phyloP scores from a whole-genome alignment of 2,797 vertebrate genomes.

The Tarsius wallacei region DNA sequence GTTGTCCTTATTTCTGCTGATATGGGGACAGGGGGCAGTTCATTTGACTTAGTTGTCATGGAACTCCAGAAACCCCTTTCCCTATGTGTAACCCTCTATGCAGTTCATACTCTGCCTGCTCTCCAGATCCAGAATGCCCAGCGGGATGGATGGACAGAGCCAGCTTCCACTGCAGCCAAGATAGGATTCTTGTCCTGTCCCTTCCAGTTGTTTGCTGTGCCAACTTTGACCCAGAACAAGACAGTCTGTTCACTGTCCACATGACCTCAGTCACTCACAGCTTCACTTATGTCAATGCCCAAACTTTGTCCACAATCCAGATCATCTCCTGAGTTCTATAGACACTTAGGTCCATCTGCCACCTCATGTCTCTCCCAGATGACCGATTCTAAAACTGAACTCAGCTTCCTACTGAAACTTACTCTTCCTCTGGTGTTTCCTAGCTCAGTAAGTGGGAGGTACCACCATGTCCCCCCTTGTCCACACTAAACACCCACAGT shows the following conservation, averaged over 20 bases:
- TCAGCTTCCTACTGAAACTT: neutral
- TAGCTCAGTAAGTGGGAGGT: neutral
- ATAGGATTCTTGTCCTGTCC: neutral
- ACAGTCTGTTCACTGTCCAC: neutral
- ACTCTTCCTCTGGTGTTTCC: neutral
- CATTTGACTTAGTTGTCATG: conserved; percentile 12
- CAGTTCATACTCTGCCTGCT: conserved; percentile 10
- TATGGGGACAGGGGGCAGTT: neutral
- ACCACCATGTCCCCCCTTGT: neutral
- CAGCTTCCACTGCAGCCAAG: neutral
- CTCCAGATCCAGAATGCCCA: neutral
- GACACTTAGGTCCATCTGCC: neutral
- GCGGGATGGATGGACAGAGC: neutral
- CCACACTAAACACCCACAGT: neutral
- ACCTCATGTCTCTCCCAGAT: neutral
- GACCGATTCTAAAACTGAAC: conserved; percentile 24
- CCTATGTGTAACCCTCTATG: neutral
- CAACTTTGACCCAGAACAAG: neutral
- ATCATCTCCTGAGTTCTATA: neutral
- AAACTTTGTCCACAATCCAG: neutral
- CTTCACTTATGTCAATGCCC: neutral
- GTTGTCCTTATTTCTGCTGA: conserved; percentile 67
- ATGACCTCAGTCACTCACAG: neutral
- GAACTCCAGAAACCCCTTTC: conserved; percentile 22
- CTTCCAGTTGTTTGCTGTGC: neutral